phyloP scores from a whole-genome alignment of 2,797 vertebrate species.

The Agapornis canus region DNA sequence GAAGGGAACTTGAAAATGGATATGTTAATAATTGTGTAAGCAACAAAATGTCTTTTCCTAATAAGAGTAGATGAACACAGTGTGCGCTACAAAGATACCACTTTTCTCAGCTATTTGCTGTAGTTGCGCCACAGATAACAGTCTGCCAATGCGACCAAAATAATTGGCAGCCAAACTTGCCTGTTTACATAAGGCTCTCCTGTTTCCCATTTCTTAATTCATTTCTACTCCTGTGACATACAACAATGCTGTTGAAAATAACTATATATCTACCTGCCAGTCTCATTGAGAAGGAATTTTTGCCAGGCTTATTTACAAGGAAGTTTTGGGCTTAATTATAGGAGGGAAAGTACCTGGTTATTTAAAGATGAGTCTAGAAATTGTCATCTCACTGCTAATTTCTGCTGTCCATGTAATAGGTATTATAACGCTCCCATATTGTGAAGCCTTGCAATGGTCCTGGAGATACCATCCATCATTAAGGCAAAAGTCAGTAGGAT shows the following conservation, averaged over 20 bases:
- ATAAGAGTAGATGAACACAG: neutral
- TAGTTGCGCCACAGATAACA: neutral
- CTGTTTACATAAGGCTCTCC: neutral
- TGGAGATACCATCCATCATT: neutral
- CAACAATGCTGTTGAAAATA: slow-evolving; percentile 20
- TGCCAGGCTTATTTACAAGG: slow-evolving; percentile 34
- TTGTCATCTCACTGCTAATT: slow-evolving; percentile 17
- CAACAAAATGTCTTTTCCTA: neutral
- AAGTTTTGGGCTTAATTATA: slow-evolving; percentile 43
- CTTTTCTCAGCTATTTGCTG: neutral
- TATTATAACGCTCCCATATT: neutral
- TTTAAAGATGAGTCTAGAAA: slow-evolving; percentile 38
- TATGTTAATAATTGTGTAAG: slow-evolving; percentile 19
- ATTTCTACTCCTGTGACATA: slow-evolving; percentile 1
- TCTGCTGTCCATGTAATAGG: neutral
- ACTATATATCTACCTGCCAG: slow-evolving; percentile 8
- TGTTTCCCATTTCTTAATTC: neutral
- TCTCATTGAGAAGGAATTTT: neutral
- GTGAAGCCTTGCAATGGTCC: neutral
- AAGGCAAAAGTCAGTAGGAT: neutral
- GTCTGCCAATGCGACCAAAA: neutral
- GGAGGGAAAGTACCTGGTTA: neutral
- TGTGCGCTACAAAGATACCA: neutral
- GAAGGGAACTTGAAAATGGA: slow-evolving; percentile 16
- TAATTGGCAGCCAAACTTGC: slow-evolving; percentile 9